Evolutionary conservation across 2,797 vertebrate genomes (phyloP).

Genomic region (Zenarchopterus dispar): DNA sequence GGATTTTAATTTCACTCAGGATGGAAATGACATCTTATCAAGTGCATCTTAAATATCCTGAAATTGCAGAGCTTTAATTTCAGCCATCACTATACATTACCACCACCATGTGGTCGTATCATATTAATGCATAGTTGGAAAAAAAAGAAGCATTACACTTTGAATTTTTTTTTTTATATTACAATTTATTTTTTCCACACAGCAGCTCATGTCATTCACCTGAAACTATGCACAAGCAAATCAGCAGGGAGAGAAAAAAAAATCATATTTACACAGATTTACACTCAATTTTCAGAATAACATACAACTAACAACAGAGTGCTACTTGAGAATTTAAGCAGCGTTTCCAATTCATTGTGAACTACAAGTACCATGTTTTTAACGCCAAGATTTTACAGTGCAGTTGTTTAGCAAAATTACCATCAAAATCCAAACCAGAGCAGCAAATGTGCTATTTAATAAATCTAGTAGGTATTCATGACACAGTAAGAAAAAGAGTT

Average conservation of each 20-base stretch:
- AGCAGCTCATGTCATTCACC: constrained; percentile 47
- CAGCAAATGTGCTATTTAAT: neutral
- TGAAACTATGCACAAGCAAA: constrained; percentile 36
- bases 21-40: no score
- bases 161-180: constrained; percentile 16
- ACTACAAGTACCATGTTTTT: neutral
- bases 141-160: neutral
- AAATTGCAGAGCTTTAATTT: no score
- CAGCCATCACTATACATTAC: constrained; percentile 29
- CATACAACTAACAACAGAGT: constrained; percentile 22
- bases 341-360: constrained; percentile 9
- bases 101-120: constrained; percentile 67
- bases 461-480: neutral
- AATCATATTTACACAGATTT: constrained; percentile 57
- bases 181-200: constrained; percentile 68
- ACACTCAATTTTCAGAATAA: constrained; percentile 31
- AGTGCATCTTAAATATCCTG: no score
- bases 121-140: constrained; percentile 13
- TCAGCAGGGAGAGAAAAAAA: constrained; percentile 40
- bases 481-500: constrained; percentile 1
- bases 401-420: no score
- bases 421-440: constrained; percentile 12
- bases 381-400: neutral
- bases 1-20: no score
- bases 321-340: constrained; percentile 3